Evolutionary conservation across 2,797 vertebrate species (phyloP).

Genomic region (Phalanger gymnotis): DNA sequence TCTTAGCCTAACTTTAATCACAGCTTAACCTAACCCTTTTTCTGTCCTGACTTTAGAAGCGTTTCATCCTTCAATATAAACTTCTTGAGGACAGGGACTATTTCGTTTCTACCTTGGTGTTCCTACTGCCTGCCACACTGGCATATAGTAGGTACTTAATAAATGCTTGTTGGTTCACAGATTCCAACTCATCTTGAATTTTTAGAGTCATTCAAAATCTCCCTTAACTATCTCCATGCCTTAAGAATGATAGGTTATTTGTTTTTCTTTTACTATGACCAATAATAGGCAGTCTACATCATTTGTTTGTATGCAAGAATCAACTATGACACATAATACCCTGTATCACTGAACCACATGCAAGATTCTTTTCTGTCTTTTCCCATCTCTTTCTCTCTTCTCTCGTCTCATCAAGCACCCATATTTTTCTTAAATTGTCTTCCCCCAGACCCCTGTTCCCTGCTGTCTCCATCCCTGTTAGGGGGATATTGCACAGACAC

Average conservation of each 20-base stretch:
- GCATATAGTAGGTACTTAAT: neutral
- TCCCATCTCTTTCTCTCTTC: neutral
- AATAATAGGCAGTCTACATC: neutral
- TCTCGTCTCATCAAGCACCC: neutral
- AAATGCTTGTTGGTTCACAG: neutral
- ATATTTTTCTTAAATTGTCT: neutral
- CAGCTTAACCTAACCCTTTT: neutral
- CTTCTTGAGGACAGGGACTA: neutral
- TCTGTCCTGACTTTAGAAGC: neutral
- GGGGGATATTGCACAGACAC: constrained; percentile 20
- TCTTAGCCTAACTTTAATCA: neutral
- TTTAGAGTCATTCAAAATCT: neutral
- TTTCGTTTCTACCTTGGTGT: neutral
- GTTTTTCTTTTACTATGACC: neutral
- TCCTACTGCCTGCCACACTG: neutral
- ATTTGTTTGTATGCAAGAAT: neutral
- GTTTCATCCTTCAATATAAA: neutral
- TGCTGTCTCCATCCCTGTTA: neutral
- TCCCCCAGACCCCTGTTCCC: neutral
- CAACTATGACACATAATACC: neutral
- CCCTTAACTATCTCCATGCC: neutral
- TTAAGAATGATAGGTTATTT: neutral
- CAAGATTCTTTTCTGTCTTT: neutral
- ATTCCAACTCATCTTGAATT: neutral
- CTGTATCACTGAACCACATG: neutral